Evolutionary conservation across 2,888 invertebrate species (phyloP), one percentile per base, ranked within the genome.

Genomic region (Synergus gifuensis): DNA sequence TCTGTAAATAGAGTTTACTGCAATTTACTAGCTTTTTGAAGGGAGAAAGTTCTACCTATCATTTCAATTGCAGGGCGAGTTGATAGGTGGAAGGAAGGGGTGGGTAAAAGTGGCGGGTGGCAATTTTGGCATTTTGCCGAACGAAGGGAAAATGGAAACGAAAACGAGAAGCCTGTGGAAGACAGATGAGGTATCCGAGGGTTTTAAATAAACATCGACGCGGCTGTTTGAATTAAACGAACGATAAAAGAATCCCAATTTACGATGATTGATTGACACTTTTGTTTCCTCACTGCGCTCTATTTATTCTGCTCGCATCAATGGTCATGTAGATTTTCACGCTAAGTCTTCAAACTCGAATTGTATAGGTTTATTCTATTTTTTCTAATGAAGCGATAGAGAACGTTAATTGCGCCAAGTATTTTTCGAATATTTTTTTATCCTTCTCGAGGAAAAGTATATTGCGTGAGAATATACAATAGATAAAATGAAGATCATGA

Each of bases 241-340:
- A 28, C 49, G 42, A 78, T 76, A 82, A 63, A 63, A 58, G 78
- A 80, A 76, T 78, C 77, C 62, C 63, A 63, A 76, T 78, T 76
- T 66, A 64, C 66, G 64, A 77, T 83, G 62, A 81, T 81, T 83
- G 79, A 83, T 83, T 83, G 79, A 83, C 78, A 69, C 69, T 69
- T 69, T 66, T 82, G 12, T 67, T 76, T 36, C 79, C 54, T 36
- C 66, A n/a, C 54, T 67, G 18, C 62, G 54, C 54, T 76, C 79
- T 28, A 60, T 76, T 79, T 81, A 78, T 81, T 2, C 22, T 22
- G 11, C 44, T 83, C 79, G 58, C 69, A 28, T 44, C 60, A 40
- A 14, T 49, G 46, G 63, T n/a, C 44, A 77, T 77, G 63, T 54
- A 16, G 60, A 58, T 28, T 40, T 58, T 67, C 66, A 62, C 28